Evolutionary conservation across 2,797 vertebrate species (phyloP), one percentile per base, ranked within the genome.

Genomic region (Protonibea diacanthus): DNA sequence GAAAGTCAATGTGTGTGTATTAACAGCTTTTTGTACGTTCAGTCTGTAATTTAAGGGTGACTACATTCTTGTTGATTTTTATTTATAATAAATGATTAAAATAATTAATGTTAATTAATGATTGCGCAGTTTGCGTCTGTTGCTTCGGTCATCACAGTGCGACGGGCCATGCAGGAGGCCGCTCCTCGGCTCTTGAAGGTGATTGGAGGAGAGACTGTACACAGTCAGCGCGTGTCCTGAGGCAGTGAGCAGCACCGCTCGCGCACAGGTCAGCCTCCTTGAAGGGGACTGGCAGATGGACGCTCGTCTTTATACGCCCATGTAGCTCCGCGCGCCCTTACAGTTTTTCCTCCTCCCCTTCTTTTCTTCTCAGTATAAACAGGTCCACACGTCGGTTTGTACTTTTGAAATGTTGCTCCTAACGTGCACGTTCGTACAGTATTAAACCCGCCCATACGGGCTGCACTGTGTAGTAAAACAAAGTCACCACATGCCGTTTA

Each of bases 201-300:
- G 68, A 86, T 80, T 88, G 84, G 82, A 29, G 3, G 68, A 73
- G 42, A 74, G 2, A 0, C 13, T 23, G 23, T 5, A 49, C 5
- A 18, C 20, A 2, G 1, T 25, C 13, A 0, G 12, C 61, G 6
- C 40, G 7, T n/a, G 25, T 10, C 6, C 17, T 25, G 21, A 1
- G 4, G 52, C 29, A 29, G 29, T 6, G 1, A 38, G 33, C 33
- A 38, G 1, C 33, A 2, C 11, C 0, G 3, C 47, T 12, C 29
- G 27, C 12, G 51, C 56, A 14, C 65, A 38, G 40, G 1, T 15
- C 33, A 8, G 7, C 2, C 15, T 48, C 11, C 23, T 1, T 25
- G 18, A 14, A 17, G 14, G 4, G 18, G 0, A 6, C 13, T 29
- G 2, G 7, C 21, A 6, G 12, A 1, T 4, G 12, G 5, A 10